A percentile compares a stretch with the other conserved stretches of the same genome.
These are phyloP conservation scores for Rhingia rostrata DNA, from an alignment of 2,888 invertebrate genomes.

Conservation along the genomic window DNA sequence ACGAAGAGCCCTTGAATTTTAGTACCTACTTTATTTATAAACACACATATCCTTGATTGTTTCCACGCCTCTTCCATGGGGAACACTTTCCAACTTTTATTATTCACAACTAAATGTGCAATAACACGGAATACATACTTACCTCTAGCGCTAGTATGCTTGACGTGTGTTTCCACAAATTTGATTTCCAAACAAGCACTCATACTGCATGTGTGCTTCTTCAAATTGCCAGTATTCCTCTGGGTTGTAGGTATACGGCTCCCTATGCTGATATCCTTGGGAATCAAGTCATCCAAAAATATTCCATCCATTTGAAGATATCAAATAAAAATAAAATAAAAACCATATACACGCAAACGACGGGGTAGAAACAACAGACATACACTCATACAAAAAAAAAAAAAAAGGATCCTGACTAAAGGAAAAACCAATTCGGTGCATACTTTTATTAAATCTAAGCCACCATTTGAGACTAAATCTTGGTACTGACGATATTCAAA, in stretches of 20 bases:
- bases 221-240: conserved; percentile 51
- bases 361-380: background rate
- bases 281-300: conserved; percentile 60
- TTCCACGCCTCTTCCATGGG: conserved; percentile 31
- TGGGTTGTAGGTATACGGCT: conserved; percentile 43
- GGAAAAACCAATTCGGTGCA: conserved; percentile 55
- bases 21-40: conserved; percentile 54
- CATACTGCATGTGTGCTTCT: conserved; percentile 41
- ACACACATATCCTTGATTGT: conserved; percentile 42
- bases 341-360: conserved; percentile 31
- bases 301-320: conserved; percentile 67
- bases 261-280: conserved; percentile 58
- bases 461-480: conserved; percentile 72
- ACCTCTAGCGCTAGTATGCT: background rate
- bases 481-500: conserved; percentile 50
- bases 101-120: conserved; percentile 67
- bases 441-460: conserved; percentile 74
- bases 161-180: conserved; percentile 45
- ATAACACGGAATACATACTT: conserved; percentile 32
- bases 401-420: no score
- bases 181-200: conserved; percentile 50
- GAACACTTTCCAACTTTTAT: conserved; percentile 22
- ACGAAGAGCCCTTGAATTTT: background rate
- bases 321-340: conserved; percentile 69
- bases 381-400: background rate